Conservation (phyloP, 2,888 invertebrate genomes). For the Lapara coniferarum region DNA sequence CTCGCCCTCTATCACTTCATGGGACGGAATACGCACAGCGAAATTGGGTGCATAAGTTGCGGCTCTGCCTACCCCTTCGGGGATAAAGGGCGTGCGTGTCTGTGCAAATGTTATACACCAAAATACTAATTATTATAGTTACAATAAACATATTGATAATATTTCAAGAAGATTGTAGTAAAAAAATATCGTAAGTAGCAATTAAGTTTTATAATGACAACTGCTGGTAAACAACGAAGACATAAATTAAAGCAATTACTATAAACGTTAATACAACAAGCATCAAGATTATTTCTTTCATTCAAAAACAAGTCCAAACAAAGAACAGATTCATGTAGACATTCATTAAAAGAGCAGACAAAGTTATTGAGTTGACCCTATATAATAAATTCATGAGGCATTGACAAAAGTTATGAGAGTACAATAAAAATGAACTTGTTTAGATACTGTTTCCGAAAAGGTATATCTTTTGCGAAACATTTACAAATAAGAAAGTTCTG, state of each 20-base stretch:
- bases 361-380: constrained; percentile 5
- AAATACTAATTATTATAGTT: too few relatives aligned
- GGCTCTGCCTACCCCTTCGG: too few relatives aligned
- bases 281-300: background rate
- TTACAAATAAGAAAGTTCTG: constrained; percentile 12
- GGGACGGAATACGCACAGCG: too few relatives aligned
- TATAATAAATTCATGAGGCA: constrained; percentile 2
- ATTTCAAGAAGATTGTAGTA: too few relatives aligned
- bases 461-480: background rate
- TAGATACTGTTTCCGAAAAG: background rate
- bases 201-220: too few relatives aligned
- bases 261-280: background rate
- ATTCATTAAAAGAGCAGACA: background rate
- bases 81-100: too few relatives aligned
- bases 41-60: too few relatives aligned
- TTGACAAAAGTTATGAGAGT: background rate
- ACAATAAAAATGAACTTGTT: background rate
- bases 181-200: too few relatives aligned
- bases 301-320: constrained; percentile 1
- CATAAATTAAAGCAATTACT: background rate
- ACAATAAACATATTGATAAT: too few relatives aligned
- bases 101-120: too few relatives aligned
- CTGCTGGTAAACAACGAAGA: background rate
- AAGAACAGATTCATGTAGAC: background rate
- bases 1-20: too few relatives aligned